phyloP scores from a whole-genome alignment of 2,797 vertebrate species.

The Lithobates pipiens region DNA sequence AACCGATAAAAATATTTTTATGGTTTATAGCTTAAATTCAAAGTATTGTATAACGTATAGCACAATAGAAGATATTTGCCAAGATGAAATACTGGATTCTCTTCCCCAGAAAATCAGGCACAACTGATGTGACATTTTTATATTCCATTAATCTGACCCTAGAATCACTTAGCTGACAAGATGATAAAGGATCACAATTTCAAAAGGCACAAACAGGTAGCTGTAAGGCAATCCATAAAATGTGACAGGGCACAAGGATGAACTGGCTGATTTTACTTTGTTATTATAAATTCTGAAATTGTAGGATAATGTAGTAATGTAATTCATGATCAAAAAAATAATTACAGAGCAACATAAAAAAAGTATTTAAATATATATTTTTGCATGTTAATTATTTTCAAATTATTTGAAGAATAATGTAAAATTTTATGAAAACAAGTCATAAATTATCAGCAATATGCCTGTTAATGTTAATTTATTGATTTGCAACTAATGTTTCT shows the following conservation, averaged over 20 bases:
- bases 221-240: conserved; percentile 48
- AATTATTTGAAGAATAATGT: no score
- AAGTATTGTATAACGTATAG: background rate
- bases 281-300: conserved; percentile 11
- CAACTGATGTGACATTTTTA: conserved; percentile 53
- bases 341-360: no score
- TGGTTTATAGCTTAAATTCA: background rate
- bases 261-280: conserved; percentile 40
- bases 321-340: background rate
- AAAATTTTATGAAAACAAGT: no score
- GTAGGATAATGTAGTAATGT: background rate
- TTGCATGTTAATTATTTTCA: no score
- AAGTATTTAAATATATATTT: no score
- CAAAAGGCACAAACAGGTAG: conserved; percentile 41
- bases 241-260: conserved; percentile 33
- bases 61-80: background rate
- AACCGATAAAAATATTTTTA: no score
- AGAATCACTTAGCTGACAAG: conserved; percentile 51
- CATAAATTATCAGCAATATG: no score
- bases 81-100: conserved; percentile 9
- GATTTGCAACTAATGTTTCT: no score
- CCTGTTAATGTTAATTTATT: no score
- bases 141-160: conserved; percentile 54
- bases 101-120: conserved; percentile 13
- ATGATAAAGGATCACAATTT: conserved; percentile 56